phyloP scores from a whole-genome alignment of 2,888 invertebrate species.

The Boloria selene region DNA sequence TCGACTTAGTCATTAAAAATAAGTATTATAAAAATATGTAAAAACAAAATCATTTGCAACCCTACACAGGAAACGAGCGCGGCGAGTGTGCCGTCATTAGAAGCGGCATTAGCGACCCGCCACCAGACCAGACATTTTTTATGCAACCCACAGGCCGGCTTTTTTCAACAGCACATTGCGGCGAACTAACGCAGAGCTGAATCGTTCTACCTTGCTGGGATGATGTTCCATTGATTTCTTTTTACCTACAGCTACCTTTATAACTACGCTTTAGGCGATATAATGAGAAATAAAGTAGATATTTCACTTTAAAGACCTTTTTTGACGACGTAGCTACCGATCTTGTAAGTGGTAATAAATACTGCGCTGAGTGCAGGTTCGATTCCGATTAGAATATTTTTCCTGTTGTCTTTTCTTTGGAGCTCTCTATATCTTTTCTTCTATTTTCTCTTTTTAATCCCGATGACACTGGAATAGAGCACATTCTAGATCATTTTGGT shows the following conservation, averaged over 20 bases:
- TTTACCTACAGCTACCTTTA: constrained; percentile 23
- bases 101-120: constrained; percentile 77
- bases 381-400: no score
- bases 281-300: constrained; percentile 16
- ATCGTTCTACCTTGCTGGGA: constrained; percentile 41
- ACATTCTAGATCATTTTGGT: no score
- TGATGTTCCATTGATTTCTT: constrained; percentile 37
- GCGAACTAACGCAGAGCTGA: constrained; percentile 44
- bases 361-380: not conserved
- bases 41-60: constrained; percentile 47
- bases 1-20: not conserved
- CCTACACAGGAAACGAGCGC: constrained; percentile 58
- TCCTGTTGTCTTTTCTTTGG: no score
- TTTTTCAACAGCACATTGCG: constrained; percentile 58
- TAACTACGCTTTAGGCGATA: constrained; percentile 10
- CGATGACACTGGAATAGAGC: no score
- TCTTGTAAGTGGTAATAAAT: not conserved
- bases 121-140: constrained; percentile 80
- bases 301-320: constrained; percentile 11
- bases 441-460: no score
- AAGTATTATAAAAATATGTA: not conserved
- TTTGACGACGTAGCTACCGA: not conserved
- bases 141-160: constrained; percentile 70
- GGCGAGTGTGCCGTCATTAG: constrained; percentile 68
- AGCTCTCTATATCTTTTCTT: no score